Evolutionary conservation across 2,113 vertebrate genomes (phyloP).

Genomic region (Archocentrus centrarchus): DNA sequence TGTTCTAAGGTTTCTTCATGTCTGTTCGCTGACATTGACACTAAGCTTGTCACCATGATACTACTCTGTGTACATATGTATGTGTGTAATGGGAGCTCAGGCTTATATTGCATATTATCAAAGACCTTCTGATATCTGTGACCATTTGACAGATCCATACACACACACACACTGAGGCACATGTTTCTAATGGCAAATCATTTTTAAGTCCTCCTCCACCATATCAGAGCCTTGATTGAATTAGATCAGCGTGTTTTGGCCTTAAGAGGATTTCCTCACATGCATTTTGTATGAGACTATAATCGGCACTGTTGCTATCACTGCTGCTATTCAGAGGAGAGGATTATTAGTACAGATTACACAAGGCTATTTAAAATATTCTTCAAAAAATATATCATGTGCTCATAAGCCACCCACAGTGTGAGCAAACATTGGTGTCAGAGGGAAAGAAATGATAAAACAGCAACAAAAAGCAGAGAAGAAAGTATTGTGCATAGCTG

Average conservation of each 20-base stretch:
- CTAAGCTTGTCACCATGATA: constrained; percentile 56
- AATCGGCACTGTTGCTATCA: constrained; percentile 62
- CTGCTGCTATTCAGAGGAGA: constrained; percentile 52
- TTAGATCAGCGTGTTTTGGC: constrained; percentile 76
- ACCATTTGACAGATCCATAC: constrained; percentile 17
- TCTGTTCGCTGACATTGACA: constrained; percentile 26
- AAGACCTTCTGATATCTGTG: constrained; percentile 24
- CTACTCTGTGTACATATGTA: neutral
- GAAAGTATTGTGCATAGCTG: constrained; percentile 3
- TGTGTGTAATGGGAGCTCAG: neutral
- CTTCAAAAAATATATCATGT: neutral
- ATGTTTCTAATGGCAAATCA: constrained; percentile 56
- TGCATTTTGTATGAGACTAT: constrained; percentile 68
- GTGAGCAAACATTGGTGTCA: constrained; percentile 6
- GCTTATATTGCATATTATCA: constrained; percentile 14
- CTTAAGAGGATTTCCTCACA: constrained; percentile 66
- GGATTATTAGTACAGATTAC: constrained; percentile 70
- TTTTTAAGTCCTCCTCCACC: constrained; percentile 55
- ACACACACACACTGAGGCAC: constrained; percentile 4
- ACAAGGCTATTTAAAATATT: constrained; percentile 45
- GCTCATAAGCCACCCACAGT: constrained; percentile 28
- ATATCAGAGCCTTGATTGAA: constrained; percentile 73
- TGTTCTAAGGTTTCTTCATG: constrained; percentile 48
- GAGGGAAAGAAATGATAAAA: constrained; percentile 21
- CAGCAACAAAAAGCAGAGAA: constrained; percentile 12